Evolutionary conservation across 2,113 vertebrate species (phyloP), one percentile per base, ranked within the genome.

Genomic region (Electrona antarctica): DNA sequence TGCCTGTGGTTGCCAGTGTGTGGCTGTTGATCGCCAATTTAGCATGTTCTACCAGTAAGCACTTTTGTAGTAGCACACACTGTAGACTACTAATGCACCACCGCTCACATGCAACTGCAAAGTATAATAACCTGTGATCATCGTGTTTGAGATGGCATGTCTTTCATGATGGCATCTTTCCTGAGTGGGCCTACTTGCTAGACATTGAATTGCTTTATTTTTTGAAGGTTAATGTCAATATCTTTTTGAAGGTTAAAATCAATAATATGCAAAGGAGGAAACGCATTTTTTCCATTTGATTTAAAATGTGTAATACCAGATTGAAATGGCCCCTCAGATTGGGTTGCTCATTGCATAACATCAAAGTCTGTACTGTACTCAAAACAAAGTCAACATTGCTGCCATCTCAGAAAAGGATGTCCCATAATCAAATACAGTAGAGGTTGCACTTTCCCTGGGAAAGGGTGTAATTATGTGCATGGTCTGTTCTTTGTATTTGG

Each of bases 401-500:
- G 51, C 4, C 21, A 83, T 77, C 68, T 76, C 59, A 69, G 67
- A 71, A 29, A 57, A 81, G 47, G 58, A 76, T 76, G 78, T 76
- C 67, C 64, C 45, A 74, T 65, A 71, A 13, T 52, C 54, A 64
- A 57, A 12, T 63, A 56, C 13, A 75, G 65, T 70, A 79, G 74
- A 77, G 71, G 67, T 69, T 78, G 74, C 79, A 85, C 78, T 81
- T 85, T 82, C 73, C 55, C 80, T 81, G 74, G 71, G 63, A 68
- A 72, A 71, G 47, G 66, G 59, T 75, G 62, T 73, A 66, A 77
- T 71, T 64, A 69, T 87, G 77, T 89, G 78, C 78, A 84, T 85
- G 60, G 64, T 85, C 71, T 85, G 73, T 67, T 87, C 75, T 91
- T 88, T 87, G 86, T 89, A 89, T 90, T 87, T 86, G 80, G 84